Evolutionary conservation across 2,888 invertebrate species (phyloP), one percentile per base, ranked within the genome.

Genomic region (Itoplectis maculator): DNA sequence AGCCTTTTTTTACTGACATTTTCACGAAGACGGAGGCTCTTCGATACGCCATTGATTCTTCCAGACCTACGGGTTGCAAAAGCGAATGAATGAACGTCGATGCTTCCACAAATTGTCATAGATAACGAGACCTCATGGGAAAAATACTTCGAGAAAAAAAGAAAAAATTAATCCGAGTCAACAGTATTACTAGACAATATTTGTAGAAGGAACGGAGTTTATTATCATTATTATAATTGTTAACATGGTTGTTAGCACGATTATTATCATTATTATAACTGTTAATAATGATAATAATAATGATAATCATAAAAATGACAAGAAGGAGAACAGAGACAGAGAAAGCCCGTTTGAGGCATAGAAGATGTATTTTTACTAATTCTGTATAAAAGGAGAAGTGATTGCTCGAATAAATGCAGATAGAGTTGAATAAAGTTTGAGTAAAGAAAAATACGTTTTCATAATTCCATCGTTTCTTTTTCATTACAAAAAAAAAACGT

Each of bases 171-270:
- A 56, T 56, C 29, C 59, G 59, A n/a, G 59, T 59, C n/a, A 56
- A 77, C 81, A 83, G 83, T 83, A 83, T 83, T 81, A 81, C 42
- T 74, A 74, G 73, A 73, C 59, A 69, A 83, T 74, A 69, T 65
- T 65, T 73, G 63, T 73, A 59, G 72, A 73, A 49, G 47, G 29
- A 72, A 54, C 47, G 47, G 49, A 70, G 13, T 66, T 56, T 37
- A 37, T 61, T 15, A 59, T 59, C n/a, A 59, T 37, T 35, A 59
- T 59, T 35, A 59, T 35, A 15, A 59, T 29, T 54, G 13, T 54
- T 23, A 51, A 6, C 18, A 54, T 54, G 7, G 15, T 54, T 54
- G 23, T 23, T 23, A 11, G 13, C 42, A 42, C 8, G 11, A 47
- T 47, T 9, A 15, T 63, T 63, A 18, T 23, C 45, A 65, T 29